A percentile compares a stretch with the other conserved stretches of the same genome.
phyloP scores from a whole-genome alignment of 2,888 invertebrate genomes.

The Schizotus pectinicornis region DNA sequence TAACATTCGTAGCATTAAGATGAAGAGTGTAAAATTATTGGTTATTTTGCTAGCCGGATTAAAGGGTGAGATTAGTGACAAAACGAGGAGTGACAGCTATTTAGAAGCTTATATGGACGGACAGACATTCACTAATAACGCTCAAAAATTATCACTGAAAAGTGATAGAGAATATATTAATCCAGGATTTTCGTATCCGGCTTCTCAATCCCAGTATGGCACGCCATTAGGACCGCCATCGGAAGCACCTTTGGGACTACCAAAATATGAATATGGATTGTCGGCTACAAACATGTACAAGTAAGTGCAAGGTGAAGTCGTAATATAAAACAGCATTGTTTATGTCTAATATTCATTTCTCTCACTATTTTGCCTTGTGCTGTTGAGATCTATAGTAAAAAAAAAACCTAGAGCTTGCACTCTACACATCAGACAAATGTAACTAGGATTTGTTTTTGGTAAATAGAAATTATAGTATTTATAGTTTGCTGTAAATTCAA shows the following conservation, averaged over 20 bases:
- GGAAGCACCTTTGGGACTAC: conserved; percentile 32
- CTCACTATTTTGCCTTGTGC: too few relatives aligned
- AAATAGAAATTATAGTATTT: too few relatives aligned
- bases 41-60: background rate
- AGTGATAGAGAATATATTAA: conserved; percentile 58
- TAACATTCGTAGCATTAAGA: background rate
- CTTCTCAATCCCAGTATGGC: conserved; percentile 49
- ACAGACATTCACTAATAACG: conserved; percentile 60
- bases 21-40: conserved; percentile 4
- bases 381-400: too few relatives aligned
- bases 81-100: conserved; percentile 62
- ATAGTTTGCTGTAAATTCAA: too few relatives aligned
- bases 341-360: too few relatives aligned
- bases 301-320: background rate
- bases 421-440: too few relatives aligned
- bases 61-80: background rate
- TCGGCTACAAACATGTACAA: conserved; percentile 20
- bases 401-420: too few relatives aligned
- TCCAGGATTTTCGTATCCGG: conserved; percentile 59
- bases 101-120: conserved; percentile 70
- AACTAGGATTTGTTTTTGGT: too few relatives aligned
- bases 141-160: conserved; percentile 58
- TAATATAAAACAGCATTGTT: too few relatives aligned
- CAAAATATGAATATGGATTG: conserved; percentile 39
- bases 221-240: conserved; percentile 50